Conservation (phyloP, 30 jellyfish, hydroid and myxozoan species). For the Aurelia sp. region DNA sequence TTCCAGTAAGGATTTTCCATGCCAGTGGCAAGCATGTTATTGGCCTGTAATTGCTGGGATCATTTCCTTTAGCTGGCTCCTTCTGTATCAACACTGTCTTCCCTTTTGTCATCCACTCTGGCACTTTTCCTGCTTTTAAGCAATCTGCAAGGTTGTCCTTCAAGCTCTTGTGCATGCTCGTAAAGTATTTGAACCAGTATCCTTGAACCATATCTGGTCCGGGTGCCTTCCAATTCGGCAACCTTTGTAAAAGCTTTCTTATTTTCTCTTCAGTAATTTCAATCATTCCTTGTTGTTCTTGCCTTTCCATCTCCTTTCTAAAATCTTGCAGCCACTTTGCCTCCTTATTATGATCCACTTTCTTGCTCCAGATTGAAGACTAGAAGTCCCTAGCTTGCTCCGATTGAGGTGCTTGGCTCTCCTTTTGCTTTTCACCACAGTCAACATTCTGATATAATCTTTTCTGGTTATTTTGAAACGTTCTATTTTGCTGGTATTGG, state of each 20-base stretch:
- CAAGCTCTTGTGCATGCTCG: too few relatives aligned
- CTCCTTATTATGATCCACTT: conserved; percentile 24
- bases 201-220: too few relatives aligned
- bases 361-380: conserved; percentile 41
- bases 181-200: too few relatives aligned
- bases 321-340: conserved; percentile 30
- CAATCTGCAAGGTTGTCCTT: too few relatives aligned
- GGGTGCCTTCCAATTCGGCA: too few relatives aligned
- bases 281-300: conserved; percentile 13
- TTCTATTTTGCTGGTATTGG: not conserved
- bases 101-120: too few relatives aligned
- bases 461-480: not conserved
- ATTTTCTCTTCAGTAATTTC: conserved; percentile 7
- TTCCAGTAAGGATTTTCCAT: too few relatives aligned
- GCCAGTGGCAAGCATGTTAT: too few relatives aligned
- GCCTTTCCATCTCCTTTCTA: conserved; percentile 32
- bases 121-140: too few relatives aligned
- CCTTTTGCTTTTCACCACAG: conserved; percentile 11
- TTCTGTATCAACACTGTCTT: too few relatives aligned
- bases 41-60: too few relatives aligned
- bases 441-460: conserved; percentile 18
- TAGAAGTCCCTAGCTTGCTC: conserved; percentile 34
- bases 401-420: conserved; percentile 35
- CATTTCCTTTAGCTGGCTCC: too few relatives aligned
- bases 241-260: not conserved